Evolutionary conservation across 2,888 invertebrate genomes (phyloP), one percentile per base, ranked within the genome.

Genomic region (Drosophila seclusa): DNA sequence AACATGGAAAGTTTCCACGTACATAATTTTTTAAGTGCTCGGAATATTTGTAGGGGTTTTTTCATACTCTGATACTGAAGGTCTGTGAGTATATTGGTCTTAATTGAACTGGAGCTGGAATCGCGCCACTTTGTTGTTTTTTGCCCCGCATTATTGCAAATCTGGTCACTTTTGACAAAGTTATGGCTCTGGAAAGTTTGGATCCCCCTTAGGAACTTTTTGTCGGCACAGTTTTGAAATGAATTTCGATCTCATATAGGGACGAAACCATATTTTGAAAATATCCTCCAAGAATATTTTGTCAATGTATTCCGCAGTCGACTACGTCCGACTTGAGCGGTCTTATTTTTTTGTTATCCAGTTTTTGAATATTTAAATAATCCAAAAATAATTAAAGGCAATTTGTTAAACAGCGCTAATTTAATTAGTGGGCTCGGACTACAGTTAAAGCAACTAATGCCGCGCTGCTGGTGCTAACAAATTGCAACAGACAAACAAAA

Each of bases 341-440:
- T 45, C 31, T 53, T 16, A 8, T 31, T 65, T 61, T 76, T 59
- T 66, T 21, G 6, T 53, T 60, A 45, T 27, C 10, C 27, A 45
- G 42, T 40, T 61, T 72, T 68, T 52, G 36, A 58, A 68, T 65
- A 63, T 55, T 57, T 57, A 38, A 36, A 24, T 57, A 79, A 81
- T 78, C 67, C 62, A 64, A 53, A 77, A 73, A 66, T 45, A 78
- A 84, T 80, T 86, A 73, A 68, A 53, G 53, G 6, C n/a, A 72
- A 73, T 80, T 86, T 54, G 72, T 74, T 55, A 52, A 57, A 48
- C 52, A 24, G 52, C 74, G 82, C 70, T 89, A 87, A 87, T 89
- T 60, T 31, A 89, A 77, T 87, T 87, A 87, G 84, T 57, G 48
- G 48, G 45, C 63, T 31, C 32, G 8, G 29, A 1, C 29, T 13